A percentile compares a stretch with the other conserved stretches of the same genome.
phyloP scores from a whole-genome alignment of 2,888 invertebrate species.

The Germaria angustata region DNA sequence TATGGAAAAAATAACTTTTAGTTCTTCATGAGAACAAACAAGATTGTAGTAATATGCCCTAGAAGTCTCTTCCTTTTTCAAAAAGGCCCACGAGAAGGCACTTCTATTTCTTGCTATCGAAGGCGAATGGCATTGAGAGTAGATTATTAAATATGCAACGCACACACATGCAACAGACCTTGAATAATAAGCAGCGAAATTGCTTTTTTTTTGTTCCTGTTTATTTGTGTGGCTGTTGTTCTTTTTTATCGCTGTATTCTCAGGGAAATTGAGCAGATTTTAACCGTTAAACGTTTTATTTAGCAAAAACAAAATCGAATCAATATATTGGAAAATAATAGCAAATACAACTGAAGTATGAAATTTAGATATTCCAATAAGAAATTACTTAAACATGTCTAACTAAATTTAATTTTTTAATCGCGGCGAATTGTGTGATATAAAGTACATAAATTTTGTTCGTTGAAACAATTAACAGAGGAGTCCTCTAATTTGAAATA shows the following conservation, averaged over 20 bases:
- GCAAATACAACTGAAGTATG: conserved; percentile 7
- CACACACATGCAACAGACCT: conserved; percentile 53
- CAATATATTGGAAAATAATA: conserved; percentile 6
- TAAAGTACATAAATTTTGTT: too few relatives aligned
- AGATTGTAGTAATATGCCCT: too few relatives aligned
- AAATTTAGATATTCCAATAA: conserved; percentile 6
- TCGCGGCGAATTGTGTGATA: too few relatives aligned
- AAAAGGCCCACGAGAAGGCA: neutral
- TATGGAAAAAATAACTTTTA: too few relatives aligned
- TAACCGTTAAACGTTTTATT: conserved; percentile 21
- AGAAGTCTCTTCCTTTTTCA: too few relatives aligned
- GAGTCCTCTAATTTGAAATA: too few relatives aligned
- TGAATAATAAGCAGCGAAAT: conserved; percentile 45
- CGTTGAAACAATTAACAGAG: too few relatives aligned
- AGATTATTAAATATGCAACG: conserved; percentile 59
- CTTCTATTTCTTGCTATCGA: fast-evolving
- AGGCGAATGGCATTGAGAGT: neutral
- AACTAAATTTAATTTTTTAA: too few relatives aligned
- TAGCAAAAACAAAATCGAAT: conserved; percentile 12
- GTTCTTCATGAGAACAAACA: too few relatives aligned
- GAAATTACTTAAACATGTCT: neutral
- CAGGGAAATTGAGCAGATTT: conserved; percentile 12
- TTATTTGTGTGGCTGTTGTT: neutral
- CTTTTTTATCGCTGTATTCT: conserved; percentile 6
- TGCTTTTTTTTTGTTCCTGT: neutral